phyloP scores from a whole-genome alignment of 2,888 invertebrate species.

The Pemphredon lugubris region DNA sequence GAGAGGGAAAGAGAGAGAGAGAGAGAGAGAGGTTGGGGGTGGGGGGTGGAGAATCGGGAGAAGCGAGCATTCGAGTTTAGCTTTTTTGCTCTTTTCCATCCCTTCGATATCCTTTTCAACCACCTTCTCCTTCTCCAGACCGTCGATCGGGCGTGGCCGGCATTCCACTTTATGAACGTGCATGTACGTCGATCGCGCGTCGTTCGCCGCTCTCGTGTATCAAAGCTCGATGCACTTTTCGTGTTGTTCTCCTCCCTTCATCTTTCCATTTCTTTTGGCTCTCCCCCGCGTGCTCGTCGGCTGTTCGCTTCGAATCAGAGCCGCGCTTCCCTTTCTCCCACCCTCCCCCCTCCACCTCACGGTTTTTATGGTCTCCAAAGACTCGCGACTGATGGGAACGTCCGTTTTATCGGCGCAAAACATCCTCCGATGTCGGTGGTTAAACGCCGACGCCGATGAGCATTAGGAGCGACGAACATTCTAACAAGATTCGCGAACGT shows the following conservation, averaged over 20 bases:
- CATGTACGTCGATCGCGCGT: slow-evolving; percentile 36
- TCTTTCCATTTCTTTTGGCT: slow-evolving; percentile 16
- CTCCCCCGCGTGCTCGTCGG: neutral
- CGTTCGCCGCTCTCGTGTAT: slow-evolving; percentile 36
- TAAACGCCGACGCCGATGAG: too few relatives aligned
- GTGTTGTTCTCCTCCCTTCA: slow-evolving; percentile 26
- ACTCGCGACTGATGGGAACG: slow-evolving; percentile 13
- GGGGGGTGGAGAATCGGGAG: neutral
- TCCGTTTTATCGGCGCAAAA: slow-evolving; percentile 18
- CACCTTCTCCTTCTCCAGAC: neutral
- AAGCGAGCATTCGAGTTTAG: slow-evolving; percentile 8
- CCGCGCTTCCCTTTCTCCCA: slow-evolving; percentile 1
- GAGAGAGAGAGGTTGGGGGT: too few relatives aligned
- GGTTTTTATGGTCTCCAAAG: slow-evolving; percentile 21
- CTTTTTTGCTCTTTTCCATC: slow-evolving; percentile 26
- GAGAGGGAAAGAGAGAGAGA: slow-evolving; percentile 3
- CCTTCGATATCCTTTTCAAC: slow-evolving; percentile 26
- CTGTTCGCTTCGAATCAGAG: slow-evolving; percentile 20
- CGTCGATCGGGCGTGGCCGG: slow-evolving; percentile 52
- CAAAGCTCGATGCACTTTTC: slow-evolving; percentile 58
- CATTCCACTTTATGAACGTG: slow-evolving; percentile 31
- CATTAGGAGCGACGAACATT: too few relatives aligned
- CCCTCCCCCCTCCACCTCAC: too few relatives aligned
- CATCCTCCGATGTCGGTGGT: slow-evolving; percentile 9
- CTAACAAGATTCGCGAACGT: neutral